Conservation (phyloP, 2,113 vertebrate genomes). For the Phycodurus eques region DNA sequence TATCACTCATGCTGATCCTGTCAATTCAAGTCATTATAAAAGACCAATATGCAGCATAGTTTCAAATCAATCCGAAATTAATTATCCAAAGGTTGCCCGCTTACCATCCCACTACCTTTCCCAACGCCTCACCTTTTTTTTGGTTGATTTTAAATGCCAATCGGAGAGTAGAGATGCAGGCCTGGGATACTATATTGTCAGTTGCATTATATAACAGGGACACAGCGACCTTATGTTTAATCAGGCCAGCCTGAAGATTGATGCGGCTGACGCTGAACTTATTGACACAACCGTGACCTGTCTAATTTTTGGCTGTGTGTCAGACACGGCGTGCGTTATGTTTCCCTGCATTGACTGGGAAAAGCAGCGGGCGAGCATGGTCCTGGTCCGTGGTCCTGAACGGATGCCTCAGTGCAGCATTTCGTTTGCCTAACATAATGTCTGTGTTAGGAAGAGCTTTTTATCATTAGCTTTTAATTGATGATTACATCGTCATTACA, state of each 20-base stretch:
- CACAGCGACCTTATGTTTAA: slow-evolving; percentile 10
- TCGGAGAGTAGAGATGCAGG: not conserved
- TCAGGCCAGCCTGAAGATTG: slow-evolving; percentile 38
- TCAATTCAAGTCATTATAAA: not conserved
- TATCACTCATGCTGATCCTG: not conserved
- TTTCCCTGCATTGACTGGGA: slow-evolving; percentile 1
- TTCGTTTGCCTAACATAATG: slow-evolving; percentile 5
- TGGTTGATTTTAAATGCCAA: no score
- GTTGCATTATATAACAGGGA: slow-evolving; percentile 3
- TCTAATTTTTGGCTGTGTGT: not conserved
- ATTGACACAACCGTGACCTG: slow-evolving; percentile 37
- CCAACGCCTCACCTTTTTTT: no score
- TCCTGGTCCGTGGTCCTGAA: slow-evolving; percentile 38
- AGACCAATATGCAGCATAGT: no score
- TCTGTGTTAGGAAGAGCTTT: slow-evolving; percentile 3
- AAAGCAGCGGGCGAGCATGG: not conserved
- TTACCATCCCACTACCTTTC: no score
- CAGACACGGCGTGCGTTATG: not conserved
- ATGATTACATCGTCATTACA: slow-evolving; percentile 24
- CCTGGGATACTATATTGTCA: not conserved
- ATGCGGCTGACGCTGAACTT: slow-evolving; percentile 44
- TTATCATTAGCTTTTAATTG: slow-evolving; percentile 32
- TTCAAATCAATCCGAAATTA: no score
- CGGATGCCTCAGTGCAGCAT: not conserved
- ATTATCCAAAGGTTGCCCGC: no score